Conservation (phyloP, 2,888 invertebrate genomes). For the Lymantria dispar region DNA sequence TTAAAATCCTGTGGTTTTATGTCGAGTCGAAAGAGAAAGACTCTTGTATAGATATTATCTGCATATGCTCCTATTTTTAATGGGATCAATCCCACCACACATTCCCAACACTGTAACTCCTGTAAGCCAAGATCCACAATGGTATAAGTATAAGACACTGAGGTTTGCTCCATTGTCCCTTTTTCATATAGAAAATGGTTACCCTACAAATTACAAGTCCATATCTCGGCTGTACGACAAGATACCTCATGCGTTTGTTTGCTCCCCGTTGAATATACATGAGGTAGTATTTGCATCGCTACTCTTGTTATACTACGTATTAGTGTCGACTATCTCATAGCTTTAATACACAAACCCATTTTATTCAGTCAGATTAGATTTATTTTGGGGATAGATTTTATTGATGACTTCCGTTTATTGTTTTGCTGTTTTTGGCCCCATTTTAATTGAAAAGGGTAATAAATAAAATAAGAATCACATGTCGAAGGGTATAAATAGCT, state of each 20-base stretch:
- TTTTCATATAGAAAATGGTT: neutral
- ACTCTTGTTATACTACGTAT: slow-evolving; percentile 47
- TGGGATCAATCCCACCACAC: no score
- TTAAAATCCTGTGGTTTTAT: no score
- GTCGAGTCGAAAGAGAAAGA: no score
- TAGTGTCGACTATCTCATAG: slow-evolving; percentile 48
- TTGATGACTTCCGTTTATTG: slow-evolving; percentile 6
- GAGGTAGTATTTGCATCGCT: slow-evolving; percentile 51
- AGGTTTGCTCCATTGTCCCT: no score
- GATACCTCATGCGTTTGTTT: slow-evolving; percentile 47
- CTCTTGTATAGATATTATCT: no score
- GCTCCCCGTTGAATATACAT: slow-evolving; percentile 69
- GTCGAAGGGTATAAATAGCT: no score
- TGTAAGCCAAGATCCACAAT: no score
- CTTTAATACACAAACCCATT: slow-evolving; percentile 34
- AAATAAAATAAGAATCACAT: no score
- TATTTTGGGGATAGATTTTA: slow-evolving; percentile 7
- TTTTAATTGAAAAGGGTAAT: no score
- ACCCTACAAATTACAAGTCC: slow-evolving; percentile 17
- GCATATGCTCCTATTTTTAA: no score
- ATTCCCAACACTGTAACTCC: no score
- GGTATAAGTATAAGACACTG: no score
- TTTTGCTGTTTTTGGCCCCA: neutral
- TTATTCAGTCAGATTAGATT: slow-evolving; percentile 9
- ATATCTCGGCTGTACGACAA: slow-evolving; percentile 42